Evolutionary conservation across 2,888 invertebrate species (phyloP).

Genomic region (Scaptomyza polygonia): DNA sequence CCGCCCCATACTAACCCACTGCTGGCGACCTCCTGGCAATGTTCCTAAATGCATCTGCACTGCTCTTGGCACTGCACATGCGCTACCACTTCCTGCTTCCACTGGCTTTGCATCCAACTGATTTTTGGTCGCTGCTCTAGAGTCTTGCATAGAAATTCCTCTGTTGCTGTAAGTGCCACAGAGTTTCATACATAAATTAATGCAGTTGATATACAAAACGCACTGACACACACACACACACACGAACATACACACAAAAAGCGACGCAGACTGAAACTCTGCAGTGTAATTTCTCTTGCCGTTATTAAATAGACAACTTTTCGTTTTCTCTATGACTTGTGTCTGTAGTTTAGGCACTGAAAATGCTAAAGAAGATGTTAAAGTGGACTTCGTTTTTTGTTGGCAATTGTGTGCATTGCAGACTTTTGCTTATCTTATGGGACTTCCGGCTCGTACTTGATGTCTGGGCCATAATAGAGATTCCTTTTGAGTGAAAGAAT

Average conservation of each 20-base stretch:
- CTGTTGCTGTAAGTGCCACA: slow-evolving; percentile 48
- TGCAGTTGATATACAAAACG: slow-evolving; percentile 64
- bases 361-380: slow-evolving; percentile 10
- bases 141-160: slow-evolving; percentile 22
- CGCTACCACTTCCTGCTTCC: slow-evolving; percentile 51
- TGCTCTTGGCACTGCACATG: slow-evolving; percentile 33
- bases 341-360: slow-evolving; percentile 25
- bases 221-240: slow-evolving; percentile 21
- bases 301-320: slow-evolving; percentile 75
- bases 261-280: slow-evolving; percentile 47
- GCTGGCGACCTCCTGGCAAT: slow-evolving; percentile 31
- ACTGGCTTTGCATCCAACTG: slow-evolving; percentile 55
- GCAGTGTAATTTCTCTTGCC: slow-evolving; percentile 73
- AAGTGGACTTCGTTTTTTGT: slow-evolving; percentile 48
- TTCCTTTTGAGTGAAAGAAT: background rate
- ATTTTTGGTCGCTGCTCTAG: slow-evolving; percentile 49
- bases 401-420: slow-evolving; percentile 71
- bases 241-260: slow-evolving; percentile 8
- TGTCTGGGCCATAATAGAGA: background rate
- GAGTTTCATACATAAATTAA: slow-evolving; percentile 74
- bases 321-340: slow-evolving; percentile 51
- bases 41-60: slow-evolving; percentile 12
- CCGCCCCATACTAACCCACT: slow-evolving; percentile 43
- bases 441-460: slow-evolving; percentile 20
- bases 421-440: slow-evolving; percentile 62